phyloP scores from a whole-genome alignment of 2,113 vertebrate species.

The Oxyruncus cristatus region DNA sequence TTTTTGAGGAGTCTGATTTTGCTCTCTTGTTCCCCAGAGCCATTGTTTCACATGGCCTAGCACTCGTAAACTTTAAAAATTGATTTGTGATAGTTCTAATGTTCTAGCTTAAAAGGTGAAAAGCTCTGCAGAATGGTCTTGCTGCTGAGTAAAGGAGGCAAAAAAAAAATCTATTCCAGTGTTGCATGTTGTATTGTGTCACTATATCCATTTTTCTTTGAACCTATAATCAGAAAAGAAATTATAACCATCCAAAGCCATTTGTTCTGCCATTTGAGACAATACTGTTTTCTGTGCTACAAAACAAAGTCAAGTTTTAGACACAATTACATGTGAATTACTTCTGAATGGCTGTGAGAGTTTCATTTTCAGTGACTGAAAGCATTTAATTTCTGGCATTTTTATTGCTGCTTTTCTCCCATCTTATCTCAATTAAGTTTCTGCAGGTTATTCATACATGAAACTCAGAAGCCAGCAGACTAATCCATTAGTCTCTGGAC shows the following conservation, averaged over 20 bases:
- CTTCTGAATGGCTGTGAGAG: not conserved
- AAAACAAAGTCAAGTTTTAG: not conserved
- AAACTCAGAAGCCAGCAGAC: not conserved
- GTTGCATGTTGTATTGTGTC: not conserved
- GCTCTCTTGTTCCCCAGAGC: not conserved
- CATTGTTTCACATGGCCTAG: not conserved
- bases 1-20: not conserved
- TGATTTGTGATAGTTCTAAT: not conserved
- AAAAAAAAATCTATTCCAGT: not conserved
- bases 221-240: conserved; percentile 1
- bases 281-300: not conserved
- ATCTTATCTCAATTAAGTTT: not conserved
- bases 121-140: not conserved
- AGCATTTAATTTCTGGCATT: not conserved
- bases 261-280: not conserved
- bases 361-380: not conserved
- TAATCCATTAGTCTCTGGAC: not conserved
- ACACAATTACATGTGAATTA: not conserved
- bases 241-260: not conserved
- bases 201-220: conserved; percentile 14
- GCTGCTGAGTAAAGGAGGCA: not conserved
- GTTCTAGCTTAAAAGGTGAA: not conserved
- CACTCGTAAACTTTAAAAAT: not conserved
- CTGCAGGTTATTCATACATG: not conserved
- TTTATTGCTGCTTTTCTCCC: not conserved